A percentile compares a stretch with the other conserved stretches of the same genome.
Evolutionary conservation across 2,797 vertebrate species (phyloP).

Genomic region (Ispidina lecontei): DNA sequence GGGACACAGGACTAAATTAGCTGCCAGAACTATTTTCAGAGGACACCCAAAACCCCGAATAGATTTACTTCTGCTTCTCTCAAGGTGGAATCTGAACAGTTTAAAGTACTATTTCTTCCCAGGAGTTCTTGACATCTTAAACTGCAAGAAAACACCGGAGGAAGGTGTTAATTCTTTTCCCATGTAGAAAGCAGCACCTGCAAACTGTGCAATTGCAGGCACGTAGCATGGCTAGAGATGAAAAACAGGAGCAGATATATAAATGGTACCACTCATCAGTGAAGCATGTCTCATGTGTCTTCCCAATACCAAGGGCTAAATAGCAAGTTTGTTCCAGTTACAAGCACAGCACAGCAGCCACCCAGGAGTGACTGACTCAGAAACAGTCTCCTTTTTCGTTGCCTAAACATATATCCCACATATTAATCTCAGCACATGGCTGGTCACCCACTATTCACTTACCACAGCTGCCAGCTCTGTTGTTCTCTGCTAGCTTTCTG

Average conservation of each 20-base stretch:
- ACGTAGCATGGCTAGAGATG: background rate
- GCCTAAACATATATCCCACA: background rate
- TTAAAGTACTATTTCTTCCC: slow-evolving; percentile 2
- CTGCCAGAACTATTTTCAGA: slow-evolving; percentile 27
- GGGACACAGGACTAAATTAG: slow-evolving; percentile 22
- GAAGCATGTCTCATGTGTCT: slow-evolving; percentile 47
- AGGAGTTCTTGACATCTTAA: slow-evolving; percentile 1
- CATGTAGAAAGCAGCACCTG: background rate
- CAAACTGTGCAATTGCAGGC: slow-evolving; percentile 5
- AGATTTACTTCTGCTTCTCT: slow-evolving; percentile 14
- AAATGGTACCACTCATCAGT: slow-evolving; percentile 14
- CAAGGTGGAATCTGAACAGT: background rate
- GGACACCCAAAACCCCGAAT: background rate
- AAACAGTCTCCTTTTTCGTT: background rate
- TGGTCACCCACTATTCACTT: background rate
- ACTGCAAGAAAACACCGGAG: background rate
- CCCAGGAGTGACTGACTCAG: background rate
- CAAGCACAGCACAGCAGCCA: slow-evolving; percentile 17
- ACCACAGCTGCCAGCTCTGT: background rate
- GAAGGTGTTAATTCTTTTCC: slow-evolving; percentile 22
- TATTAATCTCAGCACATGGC: background rate
- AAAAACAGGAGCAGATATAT: slow-evolving; percentile 37
- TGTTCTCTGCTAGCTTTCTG: background rate
- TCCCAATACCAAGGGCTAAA: slow-evolving; percentile 19
- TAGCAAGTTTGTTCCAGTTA: slow-evolving; percentile 40